These are phyloP conservation scores for Agonopterix subpropinquella DNA, from an alignment of 2,888 invertebrate species.

Conservation along the genomic window DNA sequence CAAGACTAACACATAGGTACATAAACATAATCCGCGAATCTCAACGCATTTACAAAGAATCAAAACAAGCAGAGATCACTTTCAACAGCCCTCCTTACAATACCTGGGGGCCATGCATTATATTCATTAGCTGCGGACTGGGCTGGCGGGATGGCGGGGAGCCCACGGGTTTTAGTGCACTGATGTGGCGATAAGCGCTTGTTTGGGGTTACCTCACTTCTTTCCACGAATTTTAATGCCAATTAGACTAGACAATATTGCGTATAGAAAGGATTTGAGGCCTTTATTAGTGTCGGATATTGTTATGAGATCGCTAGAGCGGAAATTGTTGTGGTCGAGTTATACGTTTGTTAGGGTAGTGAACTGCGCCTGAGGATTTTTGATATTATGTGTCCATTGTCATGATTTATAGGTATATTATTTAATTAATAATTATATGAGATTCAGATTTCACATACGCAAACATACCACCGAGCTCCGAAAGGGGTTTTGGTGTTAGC, in stretches of 20 bases:
- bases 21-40: too few species aligned
- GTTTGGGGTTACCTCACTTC: conserved; percentile 65
- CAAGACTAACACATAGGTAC: too few species aligned
- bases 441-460: too few species aligned
- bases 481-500: too few species aligned
- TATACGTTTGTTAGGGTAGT: too few species aligned
- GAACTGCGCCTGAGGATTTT: too few species aligned
- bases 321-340: conserved; percentile 33
- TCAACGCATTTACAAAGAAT: neutral
- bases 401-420: too few species aligned
- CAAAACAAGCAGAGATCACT: conserved; percentile 9
- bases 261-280: conserved; percentile 57
- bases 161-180: conserved; percentile 30
- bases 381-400: too few species aligned
- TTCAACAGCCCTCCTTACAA: conserved; percentile 25
- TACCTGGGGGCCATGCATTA: conserved; percentile 60
- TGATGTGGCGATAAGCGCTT: conserved; percentile 66
- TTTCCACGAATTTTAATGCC: conserved; percentile 62
- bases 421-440: too few species aligned
- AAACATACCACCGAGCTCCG: too few species aligned
- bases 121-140: conserved; percentile 49
- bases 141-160: conserved; percentile 20
- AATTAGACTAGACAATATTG: conserved; percentile 70
- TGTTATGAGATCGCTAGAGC: conserved; percentile 55
- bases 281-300: conserved; percentile 70